A percentile compares a stretch with the other conserved stretches of the same genome.
These are phyloP conservation scores for Vidua chalybeata DNA, from an alignment of 2,113 vertebrate species.

Conservation along the genomic window DNA sequence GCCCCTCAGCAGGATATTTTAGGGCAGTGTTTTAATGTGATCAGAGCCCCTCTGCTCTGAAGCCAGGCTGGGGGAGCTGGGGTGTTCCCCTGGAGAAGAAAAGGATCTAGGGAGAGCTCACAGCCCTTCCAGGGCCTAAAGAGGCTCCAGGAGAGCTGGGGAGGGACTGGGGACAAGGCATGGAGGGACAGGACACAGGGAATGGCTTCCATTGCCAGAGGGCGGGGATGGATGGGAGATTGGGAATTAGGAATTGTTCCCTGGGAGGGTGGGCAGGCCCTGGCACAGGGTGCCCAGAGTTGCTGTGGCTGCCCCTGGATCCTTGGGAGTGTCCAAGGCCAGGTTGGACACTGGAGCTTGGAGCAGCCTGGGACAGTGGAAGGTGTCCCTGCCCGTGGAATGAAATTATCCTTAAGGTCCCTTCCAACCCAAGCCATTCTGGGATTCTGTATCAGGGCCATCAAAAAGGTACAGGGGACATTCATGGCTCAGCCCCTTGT, in stretches of 20 bases:
- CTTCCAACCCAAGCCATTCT: not conserved
- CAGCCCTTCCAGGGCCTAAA: not conserved
- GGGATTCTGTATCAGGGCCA: not conserved
- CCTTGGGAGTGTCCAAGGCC: fast-evolving
- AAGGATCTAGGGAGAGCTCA: not conserved
- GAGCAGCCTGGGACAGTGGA: fast-evolving
- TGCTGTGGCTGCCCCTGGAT: not conserved
- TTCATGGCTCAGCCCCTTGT: not conserved
- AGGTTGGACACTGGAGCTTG: not conserved
- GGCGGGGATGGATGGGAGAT: fast-evolving
- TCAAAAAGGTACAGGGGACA: not conserved
- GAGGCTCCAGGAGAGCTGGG: not conserved
- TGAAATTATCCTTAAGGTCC: not conserved
- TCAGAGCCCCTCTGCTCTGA: not conserved
- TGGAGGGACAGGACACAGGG: not conserved
- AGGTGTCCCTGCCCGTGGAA: not conserved
- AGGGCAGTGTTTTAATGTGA: not conserved
- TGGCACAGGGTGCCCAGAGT: not conserved
- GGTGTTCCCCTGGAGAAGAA: fast-evolving
- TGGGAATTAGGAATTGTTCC: not conserved
- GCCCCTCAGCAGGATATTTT: not conserved
- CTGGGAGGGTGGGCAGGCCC: fast-evolving
- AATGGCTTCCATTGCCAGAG: not conserved
- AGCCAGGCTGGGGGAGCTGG: not conserved
- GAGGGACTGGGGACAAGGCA: not conserved